A percentile compares a stretch with the other conserved stretches of the same genome.
phyloP scores from a whole-genome alignment of 1,140 invertebrate species.

The Penaeus chinensis region DNA sequence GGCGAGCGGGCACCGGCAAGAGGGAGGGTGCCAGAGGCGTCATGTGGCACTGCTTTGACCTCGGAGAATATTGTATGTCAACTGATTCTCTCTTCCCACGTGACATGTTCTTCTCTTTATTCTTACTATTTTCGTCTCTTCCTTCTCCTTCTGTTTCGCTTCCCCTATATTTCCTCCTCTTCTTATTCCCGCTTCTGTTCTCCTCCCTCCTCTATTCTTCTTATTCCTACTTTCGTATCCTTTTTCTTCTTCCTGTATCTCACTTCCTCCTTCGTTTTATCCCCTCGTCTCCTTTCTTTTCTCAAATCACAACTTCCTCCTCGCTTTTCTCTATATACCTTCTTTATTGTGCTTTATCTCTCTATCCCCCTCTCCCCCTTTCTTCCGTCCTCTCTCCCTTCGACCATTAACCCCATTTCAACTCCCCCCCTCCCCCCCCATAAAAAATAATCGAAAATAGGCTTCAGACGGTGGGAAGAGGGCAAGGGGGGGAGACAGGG shows the following conservation, averaged over 20 bases:
- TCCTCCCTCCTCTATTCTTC: background rate
- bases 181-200: background rate
- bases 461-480: too few relatives aligned
- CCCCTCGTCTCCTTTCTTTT: background rate
- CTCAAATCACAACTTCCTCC: background rate
- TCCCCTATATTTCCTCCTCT: background rate
- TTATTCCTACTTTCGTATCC: background rate
- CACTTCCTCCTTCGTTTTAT: background rate
- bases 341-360: background rate
- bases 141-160: background rate
- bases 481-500: too few relatives aligned
- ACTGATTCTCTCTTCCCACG: background rate
- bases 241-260: background rate
- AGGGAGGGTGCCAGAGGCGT: too few relatives aligned
- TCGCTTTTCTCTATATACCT: background rate
- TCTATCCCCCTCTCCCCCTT: background rate
- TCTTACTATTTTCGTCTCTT: background rate
- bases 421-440: too few relatives aligned
- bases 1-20: too few relatives aligned
- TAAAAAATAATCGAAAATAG: too few relatives aligned
- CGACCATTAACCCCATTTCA: too few relatives aligned
- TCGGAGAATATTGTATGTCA: too few relatives aligned
- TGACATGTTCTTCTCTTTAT: background rate
- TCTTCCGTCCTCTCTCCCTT: background rate
- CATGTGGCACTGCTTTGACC: too few relatives aligned